Conservation (phyloP, 2,888 invertebrate genomes). For the Ectobius pallidus region DNA sequence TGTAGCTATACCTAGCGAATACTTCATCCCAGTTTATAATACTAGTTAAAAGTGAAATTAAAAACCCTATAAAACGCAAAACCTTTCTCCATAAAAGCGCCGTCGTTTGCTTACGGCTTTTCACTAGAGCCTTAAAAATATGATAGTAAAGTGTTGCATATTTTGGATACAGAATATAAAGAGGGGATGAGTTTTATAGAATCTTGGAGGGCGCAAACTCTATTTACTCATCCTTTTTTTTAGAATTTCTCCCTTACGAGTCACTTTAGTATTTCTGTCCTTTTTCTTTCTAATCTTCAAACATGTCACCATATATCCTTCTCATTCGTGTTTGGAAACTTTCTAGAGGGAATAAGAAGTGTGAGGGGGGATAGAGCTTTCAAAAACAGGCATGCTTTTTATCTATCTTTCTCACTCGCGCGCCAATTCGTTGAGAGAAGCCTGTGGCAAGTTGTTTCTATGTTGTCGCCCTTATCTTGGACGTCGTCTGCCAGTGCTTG, state of each 20-base stretch:
- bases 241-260: not conserved
- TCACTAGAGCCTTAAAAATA: no score
- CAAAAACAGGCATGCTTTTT: not conserved
- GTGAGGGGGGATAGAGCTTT: not conserved
- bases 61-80: no score
- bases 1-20: no score
- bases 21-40: no score
- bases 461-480: not conserved
- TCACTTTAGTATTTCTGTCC: not conserved
- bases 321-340: not conserved
- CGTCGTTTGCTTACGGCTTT: no score
- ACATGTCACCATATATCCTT: not conserved
- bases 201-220: not conserved
- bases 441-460: not conserved
- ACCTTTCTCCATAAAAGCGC: no score
- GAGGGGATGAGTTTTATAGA: not conserved
- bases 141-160: no score
- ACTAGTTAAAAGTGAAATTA: no score
- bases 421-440: not conserved
- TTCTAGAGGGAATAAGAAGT: no score
- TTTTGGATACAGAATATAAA: no score
- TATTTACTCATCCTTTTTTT: not conserved
- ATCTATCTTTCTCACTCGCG: not conserved
- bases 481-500: not conserved
- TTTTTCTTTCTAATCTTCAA: not conserved